Base-by-base conservation (phyloP, 2,888 invertebrate genomes). In the Lumbricus terrestris region DNA sequence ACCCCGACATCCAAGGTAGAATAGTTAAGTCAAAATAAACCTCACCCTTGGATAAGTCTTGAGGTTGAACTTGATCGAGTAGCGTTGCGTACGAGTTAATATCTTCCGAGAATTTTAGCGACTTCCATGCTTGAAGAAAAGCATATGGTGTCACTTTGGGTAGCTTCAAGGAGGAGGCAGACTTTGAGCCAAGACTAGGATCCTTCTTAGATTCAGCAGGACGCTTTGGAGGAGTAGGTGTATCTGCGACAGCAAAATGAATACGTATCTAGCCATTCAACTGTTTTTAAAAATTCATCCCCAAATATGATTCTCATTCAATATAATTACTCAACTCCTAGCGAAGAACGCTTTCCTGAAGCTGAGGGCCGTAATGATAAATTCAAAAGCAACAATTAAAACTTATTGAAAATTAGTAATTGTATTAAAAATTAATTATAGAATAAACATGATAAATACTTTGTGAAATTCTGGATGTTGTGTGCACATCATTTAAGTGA, bases 71-170 rank as follows among this genome's bases (percentile, higher is more conserved):
- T 6, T 40, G 88, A 42, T 88, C 40, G 18, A 88, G 34, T 38
- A 82, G 13, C n/a, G 69, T 35, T 37, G 40, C 35, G n/a, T 35
- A 82, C 33, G 89, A 69, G n/a, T 69, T n/a, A 69, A 69, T n/a
- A n/a, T 69, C 69, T 69, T 69, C 69, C n/a, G 69, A n/a, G 69
- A 69, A 69, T 91, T 93, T 94, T 89, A 95, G 91, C 0, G 94
- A 92, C 90, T 94, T 94, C 95, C 95, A 95, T 1, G 94, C 94
- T 47, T 94, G 93, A 38, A 94, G 93, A 91, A 94, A 95, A 92
- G 94, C 95, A 92, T 94, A 95, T 1, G 94, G 94, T 20, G 94
- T 94, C 37, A 42, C 88, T 83, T 90, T 90, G 42, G 40, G 38
- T 47, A 83, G 88, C 89, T 37, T 40, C 35, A 69, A 69, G 20